Base-by-base conservation (phyloP, 2,113 vertebrate species). In the Aptenodytes patagonicus region DNA sequence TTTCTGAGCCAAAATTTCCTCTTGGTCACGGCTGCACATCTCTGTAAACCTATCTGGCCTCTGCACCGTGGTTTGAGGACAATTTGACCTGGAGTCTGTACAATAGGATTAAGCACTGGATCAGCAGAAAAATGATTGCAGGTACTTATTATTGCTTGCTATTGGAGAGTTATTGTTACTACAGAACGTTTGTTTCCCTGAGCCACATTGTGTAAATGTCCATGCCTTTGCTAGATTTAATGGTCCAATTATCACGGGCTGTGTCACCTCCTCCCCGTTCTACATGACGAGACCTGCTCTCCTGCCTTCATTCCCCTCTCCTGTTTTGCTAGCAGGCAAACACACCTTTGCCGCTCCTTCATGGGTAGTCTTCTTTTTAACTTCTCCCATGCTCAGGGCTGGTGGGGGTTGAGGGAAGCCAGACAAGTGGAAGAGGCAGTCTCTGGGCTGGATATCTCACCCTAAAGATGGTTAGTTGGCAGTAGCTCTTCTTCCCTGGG, bases 141-240 rank as follows among this genome's bases (percentile, higher is more conserved):
- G 89, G 55, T 70, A 76, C 60, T 89, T 89, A 65, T 36, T 72
- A 76, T 62, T 26, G 52, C 76, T 72, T 83, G 62, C 81, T 82
- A 5, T 55, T 32, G 90, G 77, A 58, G 72, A 92, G 62, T 54
- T 86, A 77, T 44, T 82, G 91, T 70, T 87, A 40, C 81, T 51
- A 36, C 58, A 78, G 79, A 84, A 69, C 2, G 1, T 32, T 46
- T 62, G 88, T 76, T 85, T 94, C 91, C 90, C 94, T 79, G 71
- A 93, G 89, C 75, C 88, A 31, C 28, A 20, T 7, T 57, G 86
- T 52, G 77, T 13, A 77, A 96, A 64, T 78, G 95, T 26, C 28
- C 7, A 68, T 71, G 95, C 87, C 83, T 87, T 81, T 94, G 95
- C 76, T 83, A 95, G 93, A 80, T 96, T 97, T 95, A 95, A 95